Percentiles rank a stretch among this genome's conserved stretches.
Evolutionary conservation across 2,113 vertebrate genomes (phyloP).

Genomic region (Polypterus senegalus): DNA sequence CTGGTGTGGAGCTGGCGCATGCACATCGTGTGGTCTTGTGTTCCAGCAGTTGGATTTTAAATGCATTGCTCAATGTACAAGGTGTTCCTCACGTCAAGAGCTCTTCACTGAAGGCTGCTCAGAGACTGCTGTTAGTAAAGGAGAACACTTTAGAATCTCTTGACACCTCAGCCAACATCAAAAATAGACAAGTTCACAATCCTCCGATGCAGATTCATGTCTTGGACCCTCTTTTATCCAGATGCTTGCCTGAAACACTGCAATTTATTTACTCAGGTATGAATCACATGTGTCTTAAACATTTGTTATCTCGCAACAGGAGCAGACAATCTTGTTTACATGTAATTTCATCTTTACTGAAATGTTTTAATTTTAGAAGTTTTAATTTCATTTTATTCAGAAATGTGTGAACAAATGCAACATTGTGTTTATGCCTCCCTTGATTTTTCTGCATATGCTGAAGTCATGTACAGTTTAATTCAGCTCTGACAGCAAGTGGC

Average conservation of each 20-base stretch:
- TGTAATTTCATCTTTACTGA: too few relatives aligned
- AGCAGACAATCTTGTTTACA: too few relatives aligned
- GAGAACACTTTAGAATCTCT: constrained; percentile 26
- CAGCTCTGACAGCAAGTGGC: too few relatives aligned
- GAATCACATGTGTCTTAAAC: neutral
- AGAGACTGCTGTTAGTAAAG: constrained; percentile 61
- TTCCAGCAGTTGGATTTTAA: constrained; percentile 77
- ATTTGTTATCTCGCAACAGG: neutral
- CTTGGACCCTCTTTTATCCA: constrained; percentile 72
- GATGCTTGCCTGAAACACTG: constrained; percentile 76
- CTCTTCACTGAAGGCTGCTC: constrained; percentile 40
- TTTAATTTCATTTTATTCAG: too few relatives aligned
- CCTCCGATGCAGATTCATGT: constrained; percentile 69
- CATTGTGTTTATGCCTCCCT: too few relatives aligned
- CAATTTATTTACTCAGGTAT: constrained; percentile 95
- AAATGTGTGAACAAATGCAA: too few relatives aligned
- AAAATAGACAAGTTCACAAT: constrained; percentile 41
- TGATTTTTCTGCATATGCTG: too few relatives aligned
- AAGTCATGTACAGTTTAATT: too few relatives aligned
- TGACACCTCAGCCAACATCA: constrained; percentile 25
- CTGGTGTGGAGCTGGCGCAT: constrained; percentile 59
- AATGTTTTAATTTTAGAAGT: too few relatives aligned
- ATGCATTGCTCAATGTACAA: constrained; percentile 72
- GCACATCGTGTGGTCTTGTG: constrained; percentile 86
- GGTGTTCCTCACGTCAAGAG: constrained; percentile 35